Percentiles rank a stretch among this genome's conserved stretches.
Conservation (phyloP, 2,113 vertebrate species). For the Sinocyclocheilus grahami region DNA sequence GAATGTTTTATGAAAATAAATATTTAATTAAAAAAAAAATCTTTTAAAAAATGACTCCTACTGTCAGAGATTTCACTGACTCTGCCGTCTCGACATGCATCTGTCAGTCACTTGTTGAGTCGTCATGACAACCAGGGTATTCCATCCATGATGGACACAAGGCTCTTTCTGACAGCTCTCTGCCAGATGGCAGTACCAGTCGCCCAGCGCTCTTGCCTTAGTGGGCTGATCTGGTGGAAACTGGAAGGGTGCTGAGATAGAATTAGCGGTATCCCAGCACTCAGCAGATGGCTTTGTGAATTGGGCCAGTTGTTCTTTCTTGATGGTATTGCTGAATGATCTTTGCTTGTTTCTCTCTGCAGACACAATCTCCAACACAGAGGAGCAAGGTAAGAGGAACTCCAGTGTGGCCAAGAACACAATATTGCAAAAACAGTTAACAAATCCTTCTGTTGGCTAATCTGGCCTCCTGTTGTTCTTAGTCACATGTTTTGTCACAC, state of each 20-base stretch:
- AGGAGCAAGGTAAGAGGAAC: constrained; percentile 45
- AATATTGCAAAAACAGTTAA: background rate
- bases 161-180: constrained; percentile 23
- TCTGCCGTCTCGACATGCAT: background rate
- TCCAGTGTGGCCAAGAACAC: background rate
- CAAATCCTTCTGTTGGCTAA: constrained; percentile 5
- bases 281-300: constrained; percentile 39
- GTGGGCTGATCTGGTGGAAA: constrained; percentile 3
- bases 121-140: background rate
- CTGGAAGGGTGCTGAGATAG: background rate
- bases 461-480: background rate
- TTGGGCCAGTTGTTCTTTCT: constrained; percentile 18
- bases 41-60: background rate
- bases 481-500: constrained; percentile 1
- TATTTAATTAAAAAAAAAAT: too few species aligned
- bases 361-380: constrained; percentile 46
- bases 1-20: too few species aligned
- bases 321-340: constrained; percentile 9
- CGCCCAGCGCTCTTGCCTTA: constrained; percentile 5
- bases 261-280: background rate
- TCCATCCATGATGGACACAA: constrained; percentile 10
- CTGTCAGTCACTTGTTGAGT: constrained; percentile 10
- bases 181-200: constrained; percentile 48
- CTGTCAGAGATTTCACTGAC: constrained; percentile 20
- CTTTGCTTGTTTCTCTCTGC: constrained; percentile 20